A percentile compares a stretch with the other conserved stretches of the same genome.
These are phyloP conservation scores for Dynastes tityus DNA, from an alignment of 2,888 invertebrate species.

Conservation along the genomic window DNA sequence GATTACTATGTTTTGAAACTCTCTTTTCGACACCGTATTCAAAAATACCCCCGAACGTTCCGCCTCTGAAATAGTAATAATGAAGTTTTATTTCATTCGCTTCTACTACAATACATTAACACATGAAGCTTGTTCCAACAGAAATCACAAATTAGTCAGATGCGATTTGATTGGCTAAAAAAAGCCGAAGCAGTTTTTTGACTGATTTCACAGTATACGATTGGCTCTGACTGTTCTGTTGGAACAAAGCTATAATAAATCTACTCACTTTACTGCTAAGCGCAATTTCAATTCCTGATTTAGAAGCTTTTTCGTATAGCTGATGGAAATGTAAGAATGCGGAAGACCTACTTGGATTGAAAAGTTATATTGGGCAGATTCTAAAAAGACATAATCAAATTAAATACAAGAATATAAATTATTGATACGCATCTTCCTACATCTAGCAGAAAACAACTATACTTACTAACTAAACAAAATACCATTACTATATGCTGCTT, in stretches of 20 bases:
- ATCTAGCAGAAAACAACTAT: no score
- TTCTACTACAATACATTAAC: background rate
- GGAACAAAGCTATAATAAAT: background rate
- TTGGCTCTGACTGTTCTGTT: no score
- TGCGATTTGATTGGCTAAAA: no score
- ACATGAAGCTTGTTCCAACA: no score
- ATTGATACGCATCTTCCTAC: no score
- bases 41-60: constrained; percentile 88
- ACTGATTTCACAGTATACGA: no score
- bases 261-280: constrained; percentile 83
- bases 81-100: no score
- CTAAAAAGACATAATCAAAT: constrained; percentile 59
- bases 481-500: no score
- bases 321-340: constrained; percentile 83
- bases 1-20: constrained; percentile 89
- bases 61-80: constrained; percentile 73
- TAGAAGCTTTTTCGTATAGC: constrained; percentile 85
- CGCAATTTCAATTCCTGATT: constrained; percentile 86
- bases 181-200: no score
- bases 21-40: constrained; percentile 96
- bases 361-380: constrained; percentile 73
- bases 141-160: no score
- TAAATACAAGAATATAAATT: no score
- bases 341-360: constrained; percentile 88
- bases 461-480: no score